Base-by-base conservation (phyloP, 2,797 vertebrate species). In the Allobates femoralis region DNA sequence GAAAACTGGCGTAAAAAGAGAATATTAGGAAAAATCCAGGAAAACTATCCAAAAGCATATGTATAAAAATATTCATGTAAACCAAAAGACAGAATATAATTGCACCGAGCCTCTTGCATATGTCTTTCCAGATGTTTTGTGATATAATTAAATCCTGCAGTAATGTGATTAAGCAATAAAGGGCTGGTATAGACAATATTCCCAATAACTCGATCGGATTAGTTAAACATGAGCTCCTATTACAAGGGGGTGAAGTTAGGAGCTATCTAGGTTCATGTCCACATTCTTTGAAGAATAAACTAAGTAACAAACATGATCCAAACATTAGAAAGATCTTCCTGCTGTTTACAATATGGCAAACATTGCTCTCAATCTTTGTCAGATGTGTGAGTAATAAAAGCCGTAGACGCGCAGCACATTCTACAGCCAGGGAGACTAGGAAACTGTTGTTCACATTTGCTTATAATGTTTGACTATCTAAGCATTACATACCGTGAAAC, bases 371-470 rank as follows among this genome's bases (percentile, higher is more conserved):
- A 86, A 82, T 86, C 60, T 77, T 82, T 83, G 62, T 87, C 81
- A 79, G 75, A 87, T 79, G 81, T 84, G 28, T 55, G 21, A 69
- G 81, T 84, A 87, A 84, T 79, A 84, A 87, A 84, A 84, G 18
- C 64, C 64, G 15, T 60, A 56, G 74, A 79, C 76, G 67, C 46
- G 46, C 69, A 64, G 66, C 37, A 55, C 46, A 81, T 87, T 80
- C 58, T 84, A 28, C 50, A 66, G 76, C 67, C 67, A 75, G 81
- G 41, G 73, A 80, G 77, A 87, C 86, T 75, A 80, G 82, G 67
- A 87, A 88, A 81, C 77, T 62, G 82, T 87, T 87, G 86, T 88
- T 85, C 86, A 66, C 58, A 81, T 87, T 80, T 87, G 41, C 82
- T 84, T 64, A 46, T n/a, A 84, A 79, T 53, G 64, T 87, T 87